Base-by-base conservation (phyloP, 1,140 invertebrate genomes). In the Drosophila willistoni region DNA sequence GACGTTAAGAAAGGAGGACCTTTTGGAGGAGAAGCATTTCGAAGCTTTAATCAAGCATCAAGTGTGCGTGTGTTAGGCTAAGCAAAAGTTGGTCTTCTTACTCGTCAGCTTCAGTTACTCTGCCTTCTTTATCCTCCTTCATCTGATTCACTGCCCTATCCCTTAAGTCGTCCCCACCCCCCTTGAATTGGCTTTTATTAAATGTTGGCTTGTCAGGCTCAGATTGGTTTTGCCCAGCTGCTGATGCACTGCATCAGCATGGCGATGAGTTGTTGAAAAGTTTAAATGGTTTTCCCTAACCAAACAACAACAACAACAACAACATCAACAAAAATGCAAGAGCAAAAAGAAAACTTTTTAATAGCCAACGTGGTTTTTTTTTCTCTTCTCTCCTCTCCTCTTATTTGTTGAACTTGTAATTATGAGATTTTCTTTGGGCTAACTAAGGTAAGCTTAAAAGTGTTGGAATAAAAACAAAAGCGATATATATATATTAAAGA, bases 181-280 rank as follows among this genome's bases (percentile, higher is more conserved):
- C 64, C 62, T 55, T 61, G 68, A 72, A 86, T 87, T 76, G 71
- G 44, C 65, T 29, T 86, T 84, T 77, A 86, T 82, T 86, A 86
- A 86, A 80, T 85, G 80, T 62, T 87, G 39, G 82, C 51, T 87
- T 87, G 84, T 89, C 84, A 81, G 84, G 33, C 84, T 72, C 71
- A 89, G 84, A 87, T 89, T 87, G 77, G 71, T 57, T 60, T 66
- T 34, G 36, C 13, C 14, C 14, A 65, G 68, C 74, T 66, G 68
- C 63, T 78, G 76, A 60, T 64, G 54, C 65, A 47, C 33, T 36
- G 56, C 39, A 17, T 64, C 29, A 51, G 44, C 57, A 55, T 55
- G 33, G 61, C 77, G 77, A 79, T 82, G 71, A 87, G 80, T 87
- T 87, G 85, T 89, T 74, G 71, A 84, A 89, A 87, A 87, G 84